Evolutionary conservation across 2,797 vertebrate species (phyloP).

Genomic region (Balearica regulorum): DNA sequence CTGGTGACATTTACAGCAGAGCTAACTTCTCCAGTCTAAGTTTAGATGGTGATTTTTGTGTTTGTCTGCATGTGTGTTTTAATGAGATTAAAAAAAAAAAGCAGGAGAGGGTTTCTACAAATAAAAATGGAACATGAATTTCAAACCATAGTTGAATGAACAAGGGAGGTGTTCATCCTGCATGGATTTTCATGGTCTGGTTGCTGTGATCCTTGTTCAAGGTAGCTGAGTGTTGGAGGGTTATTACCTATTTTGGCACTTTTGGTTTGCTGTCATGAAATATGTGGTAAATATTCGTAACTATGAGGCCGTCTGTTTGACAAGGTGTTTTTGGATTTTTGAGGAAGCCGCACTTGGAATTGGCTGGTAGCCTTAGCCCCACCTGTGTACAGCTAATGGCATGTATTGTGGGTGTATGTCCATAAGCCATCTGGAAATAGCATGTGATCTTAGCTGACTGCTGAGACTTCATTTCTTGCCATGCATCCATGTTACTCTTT

Average conservation of each 20-base stretch:
- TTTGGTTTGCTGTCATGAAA: neutral
- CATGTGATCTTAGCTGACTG: neutral
- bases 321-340: neutral
- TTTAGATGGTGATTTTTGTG: conserved; percentile 50
- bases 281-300: neutral
- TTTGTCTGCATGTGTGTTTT: neutral
- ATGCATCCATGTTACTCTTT: neutral
- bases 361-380: neutral
- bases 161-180: neutral
- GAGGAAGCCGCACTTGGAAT: neutral
- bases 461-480: neutral
- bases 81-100: neutral
- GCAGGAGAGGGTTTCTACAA: neutral
- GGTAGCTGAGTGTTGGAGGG: neutral
- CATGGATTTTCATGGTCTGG: neutral
- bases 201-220: neutral
- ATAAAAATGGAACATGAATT: neutral
- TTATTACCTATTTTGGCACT: neutral
- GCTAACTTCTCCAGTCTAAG: conserved; percentile 11
- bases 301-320: neutral
- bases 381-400: neutral
- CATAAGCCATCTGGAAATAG: neutral
- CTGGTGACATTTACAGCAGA: conserved; percentile 64
- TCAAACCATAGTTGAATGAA: neutral
- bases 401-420: neutral